A percentile compares a stretch with the other conserved stretches of the same genome.
Evolutionary conservation across 2,113 vertebrate genomes (phyloP).

Genomic region (Lagopus leucura): DNA sequence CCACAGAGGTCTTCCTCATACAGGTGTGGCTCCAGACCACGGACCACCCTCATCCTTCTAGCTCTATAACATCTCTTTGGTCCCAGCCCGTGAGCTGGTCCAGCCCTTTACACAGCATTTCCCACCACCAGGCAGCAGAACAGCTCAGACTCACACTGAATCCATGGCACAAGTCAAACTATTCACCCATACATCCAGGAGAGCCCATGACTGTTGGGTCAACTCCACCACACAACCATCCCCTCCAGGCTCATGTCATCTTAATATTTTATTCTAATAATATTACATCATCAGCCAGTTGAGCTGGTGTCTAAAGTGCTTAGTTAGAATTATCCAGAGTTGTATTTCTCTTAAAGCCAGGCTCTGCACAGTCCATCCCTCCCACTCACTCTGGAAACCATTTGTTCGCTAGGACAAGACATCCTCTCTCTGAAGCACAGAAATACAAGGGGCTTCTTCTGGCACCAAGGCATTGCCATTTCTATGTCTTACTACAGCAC

Average conservation of each 20-base stretch:
- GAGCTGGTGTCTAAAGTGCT: conserved; percentile 30
- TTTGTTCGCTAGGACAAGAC: not conserved
- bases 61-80: not conserved
- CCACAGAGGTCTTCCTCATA: not conserved
- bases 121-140: not conserved
- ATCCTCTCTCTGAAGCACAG: not conserved
- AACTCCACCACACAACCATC: not conserved
- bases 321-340: conserved; percentile 44
- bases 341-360: not conserved
- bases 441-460: not conserved
- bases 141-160: not conserved
- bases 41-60: not conserved
- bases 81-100: not conserved
- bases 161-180: not conserved
- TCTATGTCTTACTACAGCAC: not conserved
- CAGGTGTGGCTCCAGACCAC: not conserved
- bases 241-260: not conserved
- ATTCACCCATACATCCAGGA: not conserved
- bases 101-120: not conserved
- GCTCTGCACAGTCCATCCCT: not conserved
- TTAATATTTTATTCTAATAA: conserved; percentile 57
- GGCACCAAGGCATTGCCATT: not conserved
- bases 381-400: not conserved
- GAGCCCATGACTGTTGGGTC: not conserved
- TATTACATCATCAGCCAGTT: conserved; percentile 1